Evolutionary conservation across 2,797 vertebrate genomes (phyloP).

Genomic region (Chelmon rostratus): DNA sequence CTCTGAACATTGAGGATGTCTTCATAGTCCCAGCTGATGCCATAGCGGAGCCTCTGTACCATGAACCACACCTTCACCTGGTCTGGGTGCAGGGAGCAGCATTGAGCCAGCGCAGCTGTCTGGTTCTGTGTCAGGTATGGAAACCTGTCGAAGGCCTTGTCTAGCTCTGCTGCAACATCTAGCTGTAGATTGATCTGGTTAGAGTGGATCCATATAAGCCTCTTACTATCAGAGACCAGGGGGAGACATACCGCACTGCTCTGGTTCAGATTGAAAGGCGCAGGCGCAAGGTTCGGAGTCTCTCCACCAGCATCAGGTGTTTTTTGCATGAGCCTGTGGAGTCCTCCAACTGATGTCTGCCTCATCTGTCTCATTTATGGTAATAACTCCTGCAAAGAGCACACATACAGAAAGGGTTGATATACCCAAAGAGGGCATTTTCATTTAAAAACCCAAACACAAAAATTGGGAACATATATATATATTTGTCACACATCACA

Average conservation of each 20-base stretch:
- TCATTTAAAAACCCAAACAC: neutral
- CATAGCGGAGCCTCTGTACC: constrained; percentile 88
- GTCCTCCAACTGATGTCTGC: constrained; percentile 1
- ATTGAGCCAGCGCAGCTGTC: constrained; percentile 82
- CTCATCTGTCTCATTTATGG: constrained; percentile 19
- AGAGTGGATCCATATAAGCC: constrained; percentile 87
- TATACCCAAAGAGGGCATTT: neutral
- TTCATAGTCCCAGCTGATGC: constrained; percentile 90
- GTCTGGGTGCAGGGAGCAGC: constrained; percentile 86
- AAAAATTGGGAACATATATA: neutral
- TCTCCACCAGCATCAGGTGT: fast-evolving
- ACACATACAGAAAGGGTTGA: constrained; percentile 1
- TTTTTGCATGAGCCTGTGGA: neutral
- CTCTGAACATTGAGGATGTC: constrained; percentile 85
- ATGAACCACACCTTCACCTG: constrained; percentile 92
- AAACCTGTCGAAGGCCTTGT: constrained; percentile 87
- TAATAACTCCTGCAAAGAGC: constrained; percentile 19
- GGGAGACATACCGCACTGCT: constrained; percentile 86
- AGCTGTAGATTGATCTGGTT: constrained; percentile 75
- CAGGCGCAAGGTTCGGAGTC: neutral
- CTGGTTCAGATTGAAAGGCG: constrained; percentile 57
- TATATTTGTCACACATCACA: neutral
- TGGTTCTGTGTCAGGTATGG: constrained; percentile 88
- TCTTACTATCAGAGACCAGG: constrained; percentile 84
- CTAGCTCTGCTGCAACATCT: constrained; percentile 81